Evolutionary conservation across 2,113 vertebrate genomes (phyloP).

Genomic region (Cephalopterus ornatus): DNA sequence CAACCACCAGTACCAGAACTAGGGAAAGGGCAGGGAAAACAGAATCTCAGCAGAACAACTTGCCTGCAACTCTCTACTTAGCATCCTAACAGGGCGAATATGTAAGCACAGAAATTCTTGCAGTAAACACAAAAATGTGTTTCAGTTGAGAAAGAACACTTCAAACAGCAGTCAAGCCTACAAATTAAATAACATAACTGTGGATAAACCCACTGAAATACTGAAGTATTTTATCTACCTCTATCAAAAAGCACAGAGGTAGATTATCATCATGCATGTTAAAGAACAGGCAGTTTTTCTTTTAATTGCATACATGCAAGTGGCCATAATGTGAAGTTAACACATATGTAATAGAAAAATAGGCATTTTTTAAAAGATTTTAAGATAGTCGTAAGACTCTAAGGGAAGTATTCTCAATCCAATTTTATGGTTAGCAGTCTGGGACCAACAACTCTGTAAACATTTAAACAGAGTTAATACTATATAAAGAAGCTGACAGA

Average conservation of each 20-base stretch:
- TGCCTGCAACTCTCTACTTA: neutral
- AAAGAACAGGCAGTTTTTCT: neutral
- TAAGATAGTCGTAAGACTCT: neutral
- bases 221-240: neutral
- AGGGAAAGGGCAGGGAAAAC: neutral
- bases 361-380: neutral
- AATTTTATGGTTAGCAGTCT: neutral
- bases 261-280: neutral
- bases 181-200: neutral
- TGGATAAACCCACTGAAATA: neutral
- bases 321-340: neutral
- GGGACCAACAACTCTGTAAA: neutral
- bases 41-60: neutral
- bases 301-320: slow-evolving; percentile 27
- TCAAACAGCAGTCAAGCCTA: slow-evolving; percentile 16
- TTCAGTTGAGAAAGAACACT: slow-evolving; percentile 24
- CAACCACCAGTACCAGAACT: neutral
- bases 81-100: neutral
- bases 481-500: neutral
- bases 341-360: neutral
- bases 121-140: neutral
- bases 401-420: neutral
- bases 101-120: slow-evolving; percentile 50
- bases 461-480: neutral
- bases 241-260: neutral